Evolutionary conservation across 2,888 invertebrate genomes (phyloP), one percentile per base, ranked within the genome.

Genomic region (Cremastinae sp.): DNA sequence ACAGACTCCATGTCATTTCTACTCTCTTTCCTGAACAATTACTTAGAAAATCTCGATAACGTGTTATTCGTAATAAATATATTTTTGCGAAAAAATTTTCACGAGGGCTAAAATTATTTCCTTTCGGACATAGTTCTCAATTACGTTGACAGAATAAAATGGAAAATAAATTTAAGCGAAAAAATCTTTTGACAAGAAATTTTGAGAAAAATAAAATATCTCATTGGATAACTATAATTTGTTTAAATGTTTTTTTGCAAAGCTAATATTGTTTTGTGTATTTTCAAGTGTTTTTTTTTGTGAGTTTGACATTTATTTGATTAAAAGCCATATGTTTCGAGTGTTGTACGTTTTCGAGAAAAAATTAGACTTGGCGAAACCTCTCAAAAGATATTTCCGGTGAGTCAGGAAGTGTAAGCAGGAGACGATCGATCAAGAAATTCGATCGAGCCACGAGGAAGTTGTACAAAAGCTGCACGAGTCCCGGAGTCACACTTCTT

Each of bases 401-500:
- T 14, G 41, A 10, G 36, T 53, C 36, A 16, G 47, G 51, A 62
- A 71, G 28, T 28, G 28, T 18, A 51, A 36, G 54, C 41, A 54
- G 18, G 22, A 10, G n/a, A 43, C 36, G n/a, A 56, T 36, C 22
- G 47, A 49, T 34, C 12, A 28, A 53, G 9, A 22, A 62, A 66
- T 56, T 62, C 43, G 12, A 16, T n/a, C 36, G 43, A 51, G 47
- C 66, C 34, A 22, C 56, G 43, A 61, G 68, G 72, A 75, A 75
- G 75, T 72, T 41, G 66, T 69, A 73, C 68, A 69, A 76, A 53
- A 73, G 69, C 47, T 38, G 43, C 14, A 28, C 43, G 14, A 20
- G 58, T 41, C 12, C 16, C 10, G 20, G 43, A 72, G 66, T 75
- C 68, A 56, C 62, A 56, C 16, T 36, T 51, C 49, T 12, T 53